Conservation (phyloP, 1,140 invertebrate genomes). For the Aphelenchoides fujianensis region DNA sequence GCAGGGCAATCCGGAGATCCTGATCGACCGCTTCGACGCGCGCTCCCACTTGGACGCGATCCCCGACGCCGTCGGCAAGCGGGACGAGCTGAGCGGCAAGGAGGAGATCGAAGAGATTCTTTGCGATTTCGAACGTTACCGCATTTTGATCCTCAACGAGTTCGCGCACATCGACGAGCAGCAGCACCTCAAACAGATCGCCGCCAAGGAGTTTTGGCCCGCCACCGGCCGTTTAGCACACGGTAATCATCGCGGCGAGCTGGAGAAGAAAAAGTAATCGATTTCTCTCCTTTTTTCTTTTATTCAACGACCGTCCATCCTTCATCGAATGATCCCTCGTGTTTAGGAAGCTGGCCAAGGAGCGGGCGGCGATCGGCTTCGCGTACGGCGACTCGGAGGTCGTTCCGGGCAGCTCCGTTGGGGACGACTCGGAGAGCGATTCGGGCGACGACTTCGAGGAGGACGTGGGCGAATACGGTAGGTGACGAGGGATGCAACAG, state of each 20-base stretch:
- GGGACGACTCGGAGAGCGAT: conserved; percentile 11
- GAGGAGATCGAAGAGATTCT: conserved; percentile 55
- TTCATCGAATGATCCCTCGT: conserved; percentile 22
- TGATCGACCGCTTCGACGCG: conserved; percentile 98
- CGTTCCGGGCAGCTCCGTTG: no score
- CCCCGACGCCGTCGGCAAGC: conserved; percentile 64
- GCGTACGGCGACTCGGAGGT: conserved; percentile 53
- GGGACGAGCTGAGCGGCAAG: conserved; percentile 24
- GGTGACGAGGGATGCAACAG: no score
- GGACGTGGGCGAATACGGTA: conserved; percentile 35
- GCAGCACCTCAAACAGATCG: conserved; percentile 33
- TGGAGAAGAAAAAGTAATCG: conserved; percentile 41
- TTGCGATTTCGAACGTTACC: conserved; percentile 55
- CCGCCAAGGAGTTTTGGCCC: conserved; percentile 47
- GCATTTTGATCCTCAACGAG: conserved; percentile 47
- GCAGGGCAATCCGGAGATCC: conserved; percentile 86
- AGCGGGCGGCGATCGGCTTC: conserved; percentile 57
- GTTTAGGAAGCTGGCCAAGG: conserved; percentile 43
- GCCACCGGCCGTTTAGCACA: not conserved
- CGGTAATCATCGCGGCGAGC: conserved; percentile 24
- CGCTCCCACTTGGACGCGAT: conserved; percentile 91
- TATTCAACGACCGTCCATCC: not conserved
- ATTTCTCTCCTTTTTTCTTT: conserved; percentile 26
- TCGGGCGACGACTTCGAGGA: conserved; percentile 43
- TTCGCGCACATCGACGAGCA: conserved; percentile 25